Base-by-base conservation (phyloP, 1,140 invertebrate species). In the Drosophila micromelanica region DNA sequence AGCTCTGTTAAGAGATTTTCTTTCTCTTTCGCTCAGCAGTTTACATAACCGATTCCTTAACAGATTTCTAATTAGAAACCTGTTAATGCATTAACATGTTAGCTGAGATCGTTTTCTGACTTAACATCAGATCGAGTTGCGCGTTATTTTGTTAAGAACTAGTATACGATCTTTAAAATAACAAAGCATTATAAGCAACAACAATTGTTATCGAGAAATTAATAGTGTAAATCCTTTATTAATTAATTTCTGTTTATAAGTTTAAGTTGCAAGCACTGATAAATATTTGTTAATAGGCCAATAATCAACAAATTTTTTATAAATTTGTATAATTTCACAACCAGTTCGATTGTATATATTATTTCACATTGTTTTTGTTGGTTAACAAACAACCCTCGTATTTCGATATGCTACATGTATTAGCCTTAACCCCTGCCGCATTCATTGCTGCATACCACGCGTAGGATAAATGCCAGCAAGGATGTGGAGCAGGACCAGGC, bases 381-480 rank as follows among this genome's bases (percentile, higher is more conserved):
- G n/a, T 43, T 30, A 30, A 49, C 20, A 9, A 65, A n/a, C 61
- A 30, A 48, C 61, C 68, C 68, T 71, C 68, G 65, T 32, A 38
- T 17, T 11, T 55, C 35, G 38, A 12, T 32, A 35, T 56, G 54
- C 48, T 32, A 11, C 40, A 42, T 51, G 55, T 49, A 8, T 7
- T 42, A 40, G 43, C n/a, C 71, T 43, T 62, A 56, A 43, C 57
- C 70, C 37, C 12, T 37, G 65, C 42, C 57, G 56, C 56, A 57
- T 61, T 52, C 57, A 52, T 59, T 51, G 55, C 17, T 37, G 56
- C 30, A 59, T 52, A n/a, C 38, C 17, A 49, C 17, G 49, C 9
- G 57, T 40, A 38, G 65, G n/a, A 51, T 49, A 73, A 73, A 73
- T 60, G 56, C 43, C 57, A 69, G 57, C 45, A 23, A 49, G 23